Conservation (phyloP, 2,797 vertebrate genomes). For the Sebastes itinus region DNA sequence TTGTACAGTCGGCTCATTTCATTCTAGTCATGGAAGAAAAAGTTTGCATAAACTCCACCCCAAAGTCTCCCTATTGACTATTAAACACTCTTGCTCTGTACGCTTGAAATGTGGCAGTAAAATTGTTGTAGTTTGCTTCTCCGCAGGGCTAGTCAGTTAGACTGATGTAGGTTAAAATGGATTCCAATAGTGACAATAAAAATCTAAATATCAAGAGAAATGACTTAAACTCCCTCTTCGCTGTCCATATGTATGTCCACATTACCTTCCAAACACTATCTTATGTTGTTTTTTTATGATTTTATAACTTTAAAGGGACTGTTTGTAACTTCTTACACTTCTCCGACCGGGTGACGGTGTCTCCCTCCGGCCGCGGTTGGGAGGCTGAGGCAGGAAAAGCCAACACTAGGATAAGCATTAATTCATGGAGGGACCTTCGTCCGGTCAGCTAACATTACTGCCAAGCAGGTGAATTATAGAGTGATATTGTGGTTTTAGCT, state of each 20-base stretch:
- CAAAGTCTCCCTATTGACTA: neutral
- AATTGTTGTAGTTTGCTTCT: constrained; percentile 7
- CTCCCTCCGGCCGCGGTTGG: too few species aligned
- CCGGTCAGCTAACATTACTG: too few species aligned
- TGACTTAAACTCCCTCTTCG: neutral
- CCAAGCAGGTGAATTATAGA: too few species aligned
- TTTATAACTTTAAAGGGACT: neutral
- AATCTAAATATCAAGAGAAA: neutral
- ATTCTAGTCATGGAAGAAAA: constrained; percentile 42
- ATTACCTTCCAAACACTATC: neutral
- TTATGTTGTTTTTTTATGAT: neutral
- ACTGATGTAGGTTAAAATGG: neutral
- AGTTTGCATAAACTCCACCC: constrained; percentile 27
- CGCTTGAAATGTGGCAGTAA: neutral
- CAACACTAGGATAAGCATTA: too few species aligned
- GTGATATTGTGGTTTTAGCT: too few species aligned
- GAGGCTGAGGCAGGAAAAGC: too few species aligned
- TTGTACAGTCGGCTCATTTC: constrained; percentile 29
- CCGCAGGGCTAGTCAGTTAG: neutral
- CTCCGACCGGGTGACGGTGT: too few species aligned
- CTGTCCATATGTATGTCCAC: neutral
- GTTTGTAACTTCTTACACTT: too few species aligned
- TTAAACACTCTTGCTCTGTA: neutral
- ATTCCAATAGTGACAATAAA: neutral
- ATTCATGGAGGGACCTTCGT: too few species aligned